phyloP scores from a whole-genome alignment of 2,888 invertebrate genomes.

The Nemotelus nigrinus region DNA sequence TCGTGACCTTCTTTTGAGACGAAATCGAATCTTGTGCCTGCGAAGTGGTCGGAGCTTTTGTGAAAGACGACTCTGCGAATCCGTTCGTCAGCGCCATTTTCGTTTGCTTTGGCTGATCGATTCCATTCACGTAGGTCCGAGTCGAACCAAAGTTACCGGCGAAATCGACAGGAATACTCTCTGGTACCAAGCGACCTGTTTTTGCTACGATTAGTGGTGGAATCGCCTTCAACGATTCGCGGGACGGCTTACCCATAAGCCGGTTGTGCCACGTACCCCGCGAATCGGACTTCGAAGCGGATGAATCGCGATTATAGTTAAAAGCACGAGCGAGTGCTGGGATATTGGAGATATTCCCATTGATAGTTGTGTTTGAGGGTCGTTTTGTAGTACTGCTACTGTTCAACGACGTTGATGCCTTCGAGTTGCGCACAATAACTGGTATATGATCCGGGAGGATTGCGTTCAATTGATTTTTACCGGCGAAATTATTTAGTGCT shows the following conservation, averaged over 20 bases:
- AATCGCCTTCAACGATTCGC: constrained; percentile 3
- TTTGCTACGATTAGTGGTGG: constrained; percentile 56
- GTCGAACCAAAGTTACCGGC: constrained; percentile 8
- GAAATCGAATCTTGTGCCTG: background rate
- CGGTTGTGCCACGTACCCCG: constrained; percentile 30
- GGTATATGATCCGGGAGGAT: constrained; percentile 18
- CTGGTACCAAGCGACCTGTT: constrained; percentile 52
- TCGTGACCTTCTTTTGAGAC: constrained; percentile 39
- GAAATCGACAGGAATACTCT: background rate
- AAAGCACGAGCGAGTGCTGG: background rate
- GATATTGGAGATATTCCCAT: constrained; percentile 19
- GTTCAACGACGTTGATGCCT: background rate
- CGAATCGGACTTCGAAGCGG: background rate
- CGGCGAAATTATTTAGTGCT: background rate
- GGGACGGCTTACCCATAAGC: background rate
- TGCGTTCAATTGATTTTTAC: background rate
- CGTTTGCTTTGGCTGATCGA: constrained; percentile 18
- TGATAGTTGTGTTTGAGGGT: background rate
- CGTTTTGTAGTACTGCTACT: background rate
- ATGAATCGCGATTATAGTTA: background rate
- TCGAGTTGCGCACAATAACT: constrained; percentile 16
- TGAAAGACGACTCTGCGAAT: background rate
- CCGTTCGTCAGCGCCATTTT: constrained; percentile 29
- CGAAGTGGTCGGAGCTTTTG: background rate
- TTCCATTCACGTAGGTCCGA: constrained; percentile 22